Base-by-base conservation (phyloP, 2,888 invertebrate species). In the Crocallis elinguaria region DNA sequence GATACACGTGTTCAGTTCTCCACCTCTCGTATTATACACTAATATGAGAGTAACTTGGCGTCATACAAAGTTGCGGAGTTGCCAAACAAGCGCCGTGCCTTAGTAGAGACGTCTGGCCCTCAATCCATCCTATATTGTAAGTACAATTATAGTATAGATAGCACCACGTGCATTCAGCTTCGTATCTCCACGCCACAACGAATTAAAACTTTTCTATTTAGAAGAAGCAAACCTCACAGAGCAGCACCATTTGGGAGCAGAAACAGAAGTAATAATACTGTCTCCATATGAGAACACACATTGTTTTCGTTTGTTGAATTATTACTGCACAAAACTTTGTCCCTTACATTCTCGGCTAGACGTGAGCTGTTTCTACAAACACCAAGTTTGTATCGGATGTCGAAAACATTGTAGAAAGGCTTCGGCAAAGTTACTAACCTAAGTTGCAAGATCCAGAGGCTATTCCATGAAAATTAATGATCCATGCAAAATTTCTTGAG, bases 151-250 rank as follows among this genome's bases (percentile, higher is more conserved):
- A 43, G 25, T 9, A 2, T 0, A 25, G n/a, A n/a, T n/a, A n/a
- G n/a, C n/a, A 25, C 9, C 21, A 35, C 29, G 21, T 46, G 16
- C 38, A 39, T 39, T 52, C 36, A 21, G 23, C 39, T 17, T 12
- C 27, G 17, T 32, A 48, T 32, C 49, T 46, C 65, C 49, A 56
- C 67, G 75, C 76, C 78, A 71, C 77, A 74, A 66, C 76, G 69
- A 82, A 83, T 85, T 82, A 82, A 84, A 85, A 86, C 84, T 86
- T 86, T 83, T 73, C 75, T 79, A 77, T 80, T 82, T 82, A 77
- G 74, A 78, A 77, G 76, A 82, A 75, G 77, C 79, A 75, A 69
- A 60, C 62, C 67, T 59, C 63, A 69, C 70, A 63, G 16, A 62
- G 49, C 67, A 49, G 42, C 64, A 64, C 67, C 70, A 71, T 73